phyloP scores from a whole-genome alignment of 2,888 invertebrate genomes.

The Argyresthia albistria region DNA sequence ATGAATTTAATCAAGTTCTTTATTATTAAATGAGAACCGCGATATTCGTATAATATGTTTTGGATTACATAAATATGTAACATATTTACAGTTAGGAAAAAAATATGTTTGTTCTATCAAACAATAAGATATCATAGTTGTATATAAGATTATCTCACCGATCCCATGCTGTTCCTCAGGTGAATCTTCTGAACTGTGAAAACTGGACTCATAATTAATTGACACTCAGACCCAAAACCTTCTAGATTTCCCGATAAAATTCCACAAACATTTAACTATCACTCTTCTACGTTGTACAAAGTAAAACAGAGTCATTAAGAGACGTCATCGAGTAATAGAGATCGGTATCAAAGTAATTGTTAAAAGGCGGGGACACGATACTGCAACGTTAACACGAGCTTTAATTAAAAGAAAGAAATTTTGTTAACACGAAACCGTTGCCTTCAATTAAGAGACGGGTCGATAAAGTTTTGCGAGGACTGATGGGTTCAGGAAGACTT shows the following conservation, averaged over 20 bases:
- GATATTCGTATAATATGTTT: no score
- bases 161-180: conserved; percentile 29
- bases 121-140: no score
- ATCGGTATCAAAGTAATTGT: conserved; percentile 57
- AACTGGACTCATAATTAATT: conserved; percentile 38
- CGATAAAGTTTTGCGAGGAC: conserved; percentile 12
- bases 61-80: no score
- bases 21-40: no score
- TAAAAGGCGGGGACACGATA: conserved; percentile 48
- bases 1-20: no score
- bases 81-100: no score
- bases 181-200: conserved; percentile 45
- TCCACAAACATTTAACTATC: conserved; percentile 18
- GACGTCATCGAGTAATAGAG: conserved; percentile 42
- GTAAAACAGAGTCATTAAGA: conserved; percentile 45
- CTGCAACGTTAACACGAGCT: conserved; percentile 37
- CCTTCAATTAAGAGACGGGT: conserved; percentile 25
- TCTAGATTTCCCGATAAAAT: conserved; percentile 10
- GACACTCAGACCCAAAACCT: not conserved
- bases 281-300: conserved; percentile 34
- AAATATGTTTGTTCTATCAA: no score
- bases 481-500: conserved; percentile 7
- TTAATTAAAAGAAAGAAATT: conserved; percentile 49
- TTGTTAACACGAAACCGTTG: conserved; percentile 32
- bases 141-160: conserved; percentile 29